A percentile compares a stretch with the other conserved stretches of the same genome.
Conservation (phyloP, 1,140 invertebrate genomes). For the Ruditapes philippinarum region DNA sequence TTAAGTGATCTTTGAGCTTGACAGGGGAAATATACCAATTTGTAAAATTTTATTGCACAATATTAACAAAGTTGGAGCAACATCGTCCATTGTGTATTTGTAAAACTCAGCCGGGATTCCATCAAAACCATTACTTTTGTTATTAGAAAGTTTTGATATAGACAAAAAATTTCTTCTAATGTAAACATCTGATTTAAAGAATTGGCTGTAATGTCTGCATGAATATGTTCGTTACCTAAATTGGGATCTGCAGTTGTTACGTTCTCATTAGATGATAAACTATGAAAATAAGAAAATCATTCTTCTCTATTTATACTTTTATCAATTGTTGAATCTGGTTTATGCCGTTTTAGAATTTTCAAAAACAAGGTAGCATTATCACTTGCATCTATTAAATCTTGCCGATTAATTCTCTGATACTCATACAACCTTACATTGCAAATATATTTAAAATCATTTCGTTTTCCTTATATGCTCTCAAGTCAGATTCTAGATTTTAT, state of each 20-base stretch:
- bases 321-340: no score
- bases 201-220: no score
- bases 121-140: constrained; percentile 40
- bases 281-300: no score
- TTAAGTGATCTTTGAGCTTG: constrained; percentile 10
- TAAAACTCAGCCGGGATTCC: constrained; percentile 32
- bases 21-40: neutral
- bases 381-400: neutral
- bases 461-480: neutral
- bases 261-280: no score
- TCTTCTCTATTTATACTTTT: no score
- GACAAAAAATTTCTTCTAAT: constrained; percentile 1
- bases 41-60: constrained; percentile 33
- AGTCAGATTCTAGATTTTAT: neutral
- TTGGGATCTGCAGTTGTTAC: no score
- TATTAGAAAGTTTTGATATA: neutral
- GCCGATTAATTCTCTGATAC: neutral
- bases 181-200: constrained; percentile 20
- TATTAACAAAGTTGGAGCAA: neutral
- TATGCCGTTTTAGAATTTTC: neutral
- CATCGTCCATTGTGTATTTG: neutral
- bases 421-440: neutral
- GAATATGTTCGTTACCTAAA: no score
- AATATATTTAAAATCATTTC: neutral
- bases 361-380: constrained; percentile 8